Percentiles rank a stretch among this genome's conserved stretches.
Evolutionary conservation across 92 coral and sea anemone species (phyloP).

Genomic region (Porites evermanni): DNA sequence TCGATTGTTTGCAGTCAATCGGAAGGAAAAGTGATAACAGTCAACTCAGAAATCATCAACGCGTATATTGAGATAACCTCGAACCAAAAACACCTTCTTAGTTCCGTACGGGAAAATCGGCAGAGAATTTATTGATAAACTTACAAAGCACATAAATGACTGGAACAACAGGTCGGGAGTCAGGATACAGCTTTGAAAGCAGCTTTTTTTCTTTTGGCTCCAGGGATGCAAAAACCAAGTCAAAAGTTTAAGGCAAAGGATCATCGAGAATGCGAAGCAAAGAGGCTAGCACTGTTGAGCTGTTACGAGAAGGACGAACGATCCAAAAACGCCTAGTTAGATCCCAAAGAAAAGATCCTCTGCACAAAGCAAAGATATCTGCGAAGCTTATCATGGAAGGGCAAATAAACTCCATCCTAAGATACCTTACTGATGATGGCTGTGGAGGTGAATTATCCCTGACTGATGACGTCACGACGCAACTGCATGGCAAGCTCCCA

Average conservation of each 20-base stretch:
- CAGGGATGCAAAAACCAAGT: conserved; percentile 49
- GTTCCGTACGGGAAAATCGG: conserved; percentile 49
- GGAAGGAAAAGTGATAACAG: conserved; percentile 2
- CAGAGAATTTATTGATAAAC: not conserved
- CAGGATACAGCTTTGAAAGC: conserved; percentile 46
- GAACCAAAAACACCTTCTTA: conserved; percentile 26
- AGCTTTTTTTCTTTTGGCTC: conserved; percentile 37
- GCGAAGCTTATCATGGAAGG: conserved; percentile 48
- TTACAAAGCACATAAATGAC: conserved; percentile 52
- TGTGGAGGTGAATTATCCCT: conserved; percentile 51
- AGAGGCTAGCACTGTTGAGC: conserved; percentile 31
- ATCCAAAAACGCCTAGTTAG: conserved; percentile 23
- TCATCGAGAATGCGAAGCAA: conserved; percentile 32
- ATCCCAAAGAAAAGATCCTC: conserved; percentile 26
- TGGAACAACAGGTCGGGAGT: conserved; percentile 26
- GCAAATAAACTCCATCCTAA: conserved; percentile 40
- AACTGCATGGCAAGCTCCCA: conserved; percentile 54
- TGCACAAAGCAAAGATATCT: conserved; percentile 45
- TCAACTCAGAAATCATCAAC: conserved; percentile 15
- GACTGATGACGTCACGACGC: conserved; percentile 39
- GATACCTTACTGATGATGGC: conserved; percentile 34
- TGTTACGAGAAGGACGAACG: conserved; percentile 17
- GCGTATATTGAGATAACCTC: conserved; percentile 13
- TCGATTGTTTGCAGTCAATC: conserved; percentile 18
- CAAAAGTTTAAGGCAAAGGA: conserved; percentile 51